These are phyloP conservation scores for Bombus waltoni DNA, from an alignment of 1,140 invertebrate genomes.

Conservation along the genomic window DNA sequence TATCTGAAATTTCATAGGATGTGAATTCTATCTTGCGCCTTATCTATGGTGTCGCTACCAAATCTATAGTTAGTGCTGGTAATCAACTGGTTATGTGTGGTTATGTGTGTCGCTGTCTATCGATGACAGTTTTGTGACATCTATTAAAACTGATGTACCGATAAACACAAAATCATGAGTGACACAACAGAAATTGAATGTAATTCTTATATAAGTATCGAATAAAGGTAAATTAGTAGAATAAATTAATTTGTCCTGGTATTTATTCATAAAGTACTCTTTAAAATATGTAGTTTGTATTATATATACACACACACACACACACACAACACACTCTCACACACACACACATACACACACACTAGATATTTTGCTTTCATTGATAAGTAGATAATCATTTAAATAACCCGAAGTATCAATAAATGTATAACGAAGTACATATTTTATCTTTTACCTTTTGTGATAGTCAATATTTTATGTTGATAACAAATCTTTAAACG, in stretches of 20 bases:
- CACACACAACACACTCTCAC: not conserved
- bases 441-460: not conserved
- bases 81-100: constrained; percentile 52
- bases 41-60: constrained; percentile 4
- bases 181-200: constrained; percentile 57
- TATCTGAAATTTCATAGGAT: not conserved
- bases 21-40: not conserved
- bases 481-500: not conserved
- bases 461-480: not conserved
- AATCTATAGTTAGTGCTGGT: constrained; percentile 34
- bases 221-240: constrained; percentile 55
- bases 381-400: constrained; percentile 29
- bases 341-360: no score
- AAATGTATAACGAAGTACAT: not conserved
- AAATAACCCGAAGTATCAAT: not conserved
- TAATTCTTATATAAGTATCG: constrained; percentile 45
- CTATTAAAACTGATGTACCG: constrained; percentile 56
- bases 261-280: not conserved
- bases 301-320: not conserved
- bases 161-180: constrained; percentile 65
- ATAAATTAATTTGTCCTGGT: not conserved
- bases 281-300: not conserved
- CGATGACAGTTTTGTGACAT: constrained; percentile 70
- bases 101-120: constrained; percentile 57
- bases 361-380: not conserved